phyloP scores from a whole-genome alignment of 2,113 vertebrate species.

The Circaetus gallicus region DNA sequence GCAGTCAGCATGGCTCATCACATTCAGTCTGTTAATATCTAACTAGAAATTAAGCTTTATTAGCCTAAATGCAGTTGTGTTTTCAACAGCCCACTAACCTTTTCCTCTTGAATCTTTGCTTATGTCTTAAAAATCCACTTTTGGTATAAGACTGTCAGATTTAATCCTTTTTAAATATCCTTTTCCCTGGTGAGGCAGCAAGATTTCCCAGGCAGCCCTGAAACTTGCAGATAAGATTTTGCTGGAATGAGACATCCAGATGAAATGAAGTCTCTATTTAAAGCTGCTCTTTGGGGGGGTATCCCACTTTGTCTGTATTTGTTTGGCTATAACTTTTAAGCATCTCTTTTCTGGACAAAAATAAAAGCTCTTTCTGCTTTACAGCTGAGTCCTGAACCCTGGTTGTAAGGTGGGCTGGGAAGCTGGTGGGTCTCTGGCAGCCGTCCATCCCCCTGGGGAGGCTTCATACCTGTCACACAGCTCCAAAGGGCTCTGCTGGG shows the following conservation, averaged over 20 bases:
- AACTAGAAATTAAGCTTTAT: slow-evolving; percentile 3
- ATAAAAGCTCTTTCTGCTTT: background rate
- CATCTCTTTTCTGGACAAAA: background rate
- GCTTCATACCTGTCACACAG: background rate
- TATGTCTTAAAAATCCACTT: slow-evolving; percentile 40
- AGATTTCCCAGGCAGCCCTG: slow-evolving; percentile 35
- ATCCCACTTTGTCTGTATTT: background rate
- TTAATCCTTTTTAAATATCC: slow-evolving; percentile 60
- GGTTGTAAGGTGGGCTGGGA: background rate
- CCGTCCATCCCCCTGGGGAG: fast-evolving
- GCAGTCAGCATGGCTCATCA: background rate
- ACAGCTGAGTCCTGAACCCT: background rate
- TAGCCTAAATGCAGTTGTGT: background rate
- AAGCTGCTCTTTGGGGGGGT: slow-evolving; percentile 1
- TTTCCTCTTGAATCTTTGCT: slow-evolving; percentile 19
- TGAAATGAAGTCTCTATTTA: background rate
- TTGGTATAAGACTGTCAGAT: background rate
- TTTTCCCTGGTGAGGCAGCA: slow-evolving; percentile 31
- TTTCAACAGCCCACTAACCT: slow-evolving; percentile 31
- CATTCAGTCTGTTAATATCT: background rate
- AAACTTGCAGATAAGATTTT: slow-evolving; percentile 36
- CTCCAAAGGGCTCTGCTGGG: background rate
- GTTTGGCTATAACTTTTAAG: background rate
- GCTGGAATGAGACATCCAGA: background rate
- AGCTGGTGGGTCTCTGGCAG: background rate